Evolutionary conservation across 30 jellyfish, hydroid and myxozoan species (phyloP).

Genomic region (Mastigias papua): DNA sequence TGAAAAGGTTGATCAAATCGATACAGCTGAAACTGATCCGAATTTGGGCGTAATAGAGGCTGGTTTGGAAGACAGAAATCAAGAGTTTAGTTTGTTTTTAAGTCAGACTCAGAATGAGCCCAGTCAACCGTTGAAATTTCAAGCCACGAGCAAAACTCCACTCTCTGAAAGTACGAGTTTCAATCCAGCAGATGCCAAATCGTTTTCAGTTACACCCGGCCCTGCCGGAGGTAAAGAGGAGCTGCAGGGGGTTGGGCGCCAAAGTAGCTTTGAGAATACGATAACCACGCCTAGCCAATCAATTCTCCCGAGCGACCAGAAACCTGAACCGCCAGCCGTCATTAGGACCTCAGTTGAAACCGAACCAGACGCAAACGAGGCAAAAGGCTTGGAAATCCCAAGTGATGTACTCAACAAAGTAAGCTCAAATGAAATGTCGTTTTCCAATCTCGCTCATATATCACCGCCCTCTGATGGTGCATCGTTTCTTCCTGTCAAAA

Average conservation of each 20-base stretch:
- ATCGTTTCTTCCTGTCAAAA: conserved; percentile 30
- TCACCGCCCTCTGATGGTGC: conserved; percentile 47
- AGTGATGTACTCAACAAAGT: conserved; percentile 10
- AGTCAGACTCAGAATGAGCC: conserved; percentile 50
- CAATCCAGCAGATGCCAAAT: not conserved
- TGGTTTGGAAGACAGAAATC: not conserved
- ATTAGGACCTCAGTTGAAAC: not conserved
- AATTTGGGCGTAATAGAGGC: not conserved
- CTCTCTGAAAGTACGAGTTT: not conserved
- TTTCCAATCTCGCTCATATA: conserved; percentile 16
- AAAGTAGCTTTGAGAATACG: not conserved
- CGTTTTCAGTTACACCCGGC: not conserved
- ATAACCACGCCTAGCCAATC: conserved; percentile 48
- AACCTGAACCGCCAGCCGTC: not conserved
- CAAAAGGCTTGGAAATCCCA: conserved; percentile 13
- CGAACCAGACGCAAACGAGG: not conserved
- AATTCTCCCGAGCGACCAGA: not conserved
- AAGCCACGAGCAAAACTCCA: not conserved
- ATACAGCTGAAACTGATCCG: not conserved
- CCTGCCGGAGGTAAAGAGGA: not conserved
- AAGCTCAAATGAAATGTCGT: conserved; percentile 17
- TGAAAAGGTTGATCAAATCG: not conserved
- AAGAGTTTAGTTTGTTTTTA: conserved; percentile 20
- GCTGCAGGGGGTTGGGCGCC: not conserved
- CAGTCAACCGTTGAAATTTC: not conserved